Percentiles rank a stretch among this genome's conserved stretches.
Conservation (phyloP, 2,888 invertebrate genomes). For the Trissolcus brochymenae region DNA sequence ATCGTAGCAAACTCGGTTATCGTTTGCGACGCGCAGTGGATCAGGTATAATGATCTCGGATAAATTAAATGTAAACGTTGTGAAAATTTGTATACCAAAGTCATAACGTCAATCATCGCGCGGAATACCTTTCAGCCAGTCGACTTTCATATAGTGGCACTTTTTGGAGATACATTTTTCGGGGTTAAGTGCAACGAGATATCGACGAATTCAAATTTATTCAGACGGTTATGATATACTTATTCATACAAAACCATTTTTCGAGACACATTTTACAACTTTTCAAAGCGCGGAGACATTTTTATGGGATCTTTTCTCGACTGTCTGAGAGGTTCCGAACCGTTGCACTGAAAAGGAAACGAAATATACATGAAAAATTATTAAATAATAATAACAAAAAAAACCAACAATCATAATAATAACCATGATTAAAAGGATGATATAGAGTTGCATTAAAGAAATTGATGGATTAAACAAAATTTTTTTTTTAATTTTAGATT, state of each 20-base stretch:
- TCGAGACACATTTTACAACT: no score
- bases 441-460: no score
- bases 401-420: constrained; percentile 10
- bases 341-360: background rate
- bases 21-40: background rate
- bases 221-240: constrained; percentile 5
- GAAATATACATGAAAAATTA: no score
- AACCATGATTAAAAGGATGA: no score
- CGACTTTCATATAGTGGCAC: background rate
- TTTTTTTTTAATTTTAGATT: constrained; percentile 52
- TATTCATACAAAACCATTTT: no score
- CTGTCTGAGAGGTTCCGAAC: constrained; percentile 16
- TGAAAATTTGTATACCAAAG: background rate
- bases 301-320: no score
- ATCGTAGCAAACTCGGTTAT: constrained; percentile 3
- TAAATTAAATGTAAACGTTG: background rate
- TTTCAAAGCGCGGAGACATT: no score
- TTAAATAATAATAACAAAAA: background rate
- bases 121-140: background rate
- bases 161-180: background rate
- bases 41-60: background rate
- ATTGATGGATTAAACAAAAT: no score
- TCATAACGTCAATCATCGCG: constrained; percentile 9
- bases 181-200: constrained; percentile 2
- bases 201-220: constrained; percentile 27